These are phyloP conservation scores for Drosophila dunni DNA, from an alignment of 1,140 invertebrate species.

Conservation along the genomic window DNA sequence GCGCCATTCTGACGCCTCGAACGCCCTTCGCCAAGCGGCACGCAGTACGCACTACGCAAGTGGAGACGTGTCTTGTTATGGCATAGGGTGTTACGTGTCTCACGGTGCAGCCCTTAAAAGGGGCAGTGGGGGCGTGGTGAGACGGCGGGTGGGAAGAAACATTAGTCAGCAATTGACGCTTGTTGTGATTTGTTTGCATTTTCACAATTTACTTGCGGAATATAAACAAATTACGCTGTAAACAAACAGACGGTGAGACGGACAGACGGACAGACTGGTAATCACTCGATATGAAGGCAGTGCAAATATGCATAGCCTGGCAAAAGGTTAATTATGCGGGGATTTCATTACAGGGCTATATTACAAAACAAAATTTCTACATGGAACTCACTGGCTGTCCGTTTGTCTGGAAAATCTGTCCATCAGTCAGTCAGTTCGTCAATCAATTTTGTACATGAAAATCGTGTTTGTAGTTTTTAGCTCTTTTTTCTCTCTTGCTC, in stretches of 20 bases:
- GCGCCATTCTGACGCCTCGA: slow-evolving; percentile 20
- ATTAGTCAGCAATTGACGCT: slow-evolving; percentile 55
- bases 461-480: slow-evolving; percentile 71
- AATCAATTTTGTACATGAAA: slow-evolving; percentile 72
- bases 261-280: slow-evolving; percentile 7
- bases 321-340: slow-evolving; percentile 79
- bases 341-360: slow-evolving; percentile 22
- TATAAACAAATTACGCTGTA: slow-evolving; percentile 76
- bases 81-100: slow-evolving; percentile 51
- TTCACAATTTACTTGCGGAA: slow-evolving; percentile 61
- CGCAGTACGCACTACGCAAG: slow-evolving; percentile 4
- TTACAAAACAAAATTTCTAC: slow-evolving; percentile 52
- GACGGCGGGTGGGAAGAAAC: background rate
- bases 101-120: slow-evolving; percentile 38
- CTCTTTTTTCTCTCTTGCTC: slow-evolving; percentile 15
- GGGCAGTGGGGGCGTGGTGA: background rate
- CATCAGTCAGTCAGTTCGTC: slow-evolving; percentile 61
- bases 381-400: slow-evolving; percentile 10
- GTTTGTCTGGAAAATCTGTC: background rate
- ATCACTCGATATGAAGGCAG: slow-evolving; percentile 20
- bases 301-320: slow-evolving; percentile 50
- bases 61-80: slow-evolving; percentile 55
- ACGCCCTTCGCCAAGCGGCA: slow-evolving; percentile 27
- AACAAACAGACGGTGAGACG: slow-evolving; percentile 51
- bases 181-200: slow-evolving; percentile 72